Conservation (phyloP, 2,888 invertebrate genomes). For the Drosophila tripunctata region DNA sequence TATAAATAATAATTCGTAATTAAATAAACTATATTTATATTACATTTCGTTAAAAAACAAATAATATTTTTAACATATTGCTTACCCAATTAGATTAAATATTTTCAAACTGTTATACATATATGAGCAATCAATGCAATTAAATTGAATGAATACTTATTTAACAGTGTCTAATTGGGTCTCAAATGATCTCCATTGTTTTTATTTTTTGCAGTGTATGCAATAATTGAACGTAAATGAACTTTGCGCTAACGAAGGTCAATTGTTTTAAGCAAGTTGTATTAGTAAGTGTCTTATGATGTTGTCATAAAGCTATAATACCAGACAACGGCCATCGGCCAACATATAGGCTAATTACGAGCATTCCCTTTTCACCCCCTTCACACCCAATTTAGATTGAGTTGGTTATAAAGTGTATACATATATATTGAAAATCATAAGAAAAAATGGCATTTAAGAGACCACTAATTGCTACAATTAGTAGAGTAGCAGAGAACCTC, state of each 20-base stretch:
- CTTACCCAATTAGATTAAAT: neutral
- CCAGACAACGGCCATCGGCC: no score
- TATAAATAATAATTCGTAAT: no score
- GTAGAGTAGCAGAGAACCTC: conserved; percentile 15
- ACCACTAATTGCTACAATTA: conserved; percentile 74
- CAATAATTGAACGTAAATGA: conserved; percentile 62
- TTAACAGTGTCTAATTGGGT: neutral
- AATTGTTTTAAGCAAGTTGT: conserved; percentile 56
- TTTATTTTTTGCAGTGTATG: conserved; percentile 28
- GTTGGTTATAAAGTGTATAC: conserved; percentile 17
- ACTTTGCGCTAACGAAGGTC: conserved; percentile 72
- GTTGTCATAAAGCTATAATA: conserved; percentile 30
- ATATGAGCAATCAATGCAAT: neutral
- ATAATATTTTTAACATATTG: no score
- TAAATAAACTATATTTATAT: no score
- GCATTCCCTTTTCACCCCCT: neutral
- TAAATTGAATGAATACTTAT: neutral
- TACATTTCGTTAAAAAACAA: no score
- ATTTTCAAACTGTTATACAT: no score
- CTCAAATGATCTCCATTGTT: neutral
- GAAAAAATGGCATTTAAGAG: conserved; percentile 59
- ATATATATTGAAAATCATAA: conserved; percentile 37
- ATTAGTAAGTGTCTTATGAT: conserved; percentile 35
- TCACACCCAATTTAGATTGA: conserved; percentile 36
- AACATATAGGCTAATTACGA: conserved; percentile 56